These are phyloP conservation scores for Nannoperca obscura DNA, from an alignment of 2,797 vertebrate species.

Conservation along the genomic window DNA sequence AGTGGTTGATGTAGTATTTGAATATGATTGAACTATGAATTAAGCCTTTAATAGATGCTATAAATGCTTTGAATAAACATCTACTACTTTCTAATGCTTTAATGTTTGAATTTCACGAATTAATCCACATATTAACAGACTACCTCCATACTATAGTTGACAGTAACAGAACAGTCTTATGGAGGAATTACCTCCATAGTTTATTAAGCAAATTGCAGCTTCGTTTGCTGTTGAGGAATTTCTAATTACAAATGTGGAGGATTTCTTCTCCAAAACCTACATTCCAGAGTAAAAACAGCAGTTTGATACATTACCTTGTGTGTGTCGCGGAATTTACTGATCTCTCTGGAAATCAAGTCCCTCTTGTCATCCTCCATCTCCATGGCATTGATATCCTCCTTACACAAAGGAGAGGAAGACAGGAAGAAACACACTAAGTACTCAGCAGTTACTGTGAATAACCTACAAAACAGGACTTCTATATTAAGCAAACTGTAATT, in stretches of 20 bases:
- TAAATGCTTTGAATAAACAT: constrained; percentile 31
- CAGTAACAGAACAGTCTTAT: constrained; percentile 42
- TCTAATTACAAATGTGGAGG: constrained; percentile 48
- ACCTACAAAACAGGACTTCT: neutral
- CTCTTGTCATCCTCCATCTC: constrained; percentile 99
- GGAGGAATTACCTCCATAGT: constrained; percentile 31
- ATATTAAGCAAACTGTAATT: neutral
- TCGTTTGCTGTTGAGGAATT: constrained; percentile 49
- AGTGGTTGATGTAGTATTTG: constrained; percentile 21
- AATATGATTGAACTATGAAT: constrained; percentile 3
- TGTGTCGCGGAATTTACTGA: constrained; percentile 99
- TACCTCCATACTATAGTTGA: constrained; percentile 31
- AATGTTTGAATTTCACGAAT: constrained; percentile 18
- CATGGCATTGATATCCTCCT: constrained; percentile 99
- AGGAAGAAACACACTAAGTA: constrained; percentile 46
- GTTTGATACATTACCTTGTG: constrained; percentile 95
- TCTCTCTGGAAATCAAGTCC: constrained; percentile 99
- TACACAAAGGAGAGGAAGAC: constrained; percentile 70
- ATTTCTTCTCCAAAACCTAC: constrained; percentile 65
- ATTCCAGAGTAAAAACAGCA: constrained; percentile 47
- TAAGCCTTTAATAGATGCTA: constrained; percentile 11
- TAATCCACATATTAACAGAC: constrained; percentile 33
- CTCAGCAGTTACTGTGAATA: constrained; percentile 65
- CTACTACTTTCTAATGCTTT: constrained; percentile 8
- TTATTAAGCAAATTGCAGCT: constrained; percentile 38